Evolutionary conservation across 2,888 invertebrate genomes (phyloP).

Genomic region (Rhodophaea formosa): DNA sequence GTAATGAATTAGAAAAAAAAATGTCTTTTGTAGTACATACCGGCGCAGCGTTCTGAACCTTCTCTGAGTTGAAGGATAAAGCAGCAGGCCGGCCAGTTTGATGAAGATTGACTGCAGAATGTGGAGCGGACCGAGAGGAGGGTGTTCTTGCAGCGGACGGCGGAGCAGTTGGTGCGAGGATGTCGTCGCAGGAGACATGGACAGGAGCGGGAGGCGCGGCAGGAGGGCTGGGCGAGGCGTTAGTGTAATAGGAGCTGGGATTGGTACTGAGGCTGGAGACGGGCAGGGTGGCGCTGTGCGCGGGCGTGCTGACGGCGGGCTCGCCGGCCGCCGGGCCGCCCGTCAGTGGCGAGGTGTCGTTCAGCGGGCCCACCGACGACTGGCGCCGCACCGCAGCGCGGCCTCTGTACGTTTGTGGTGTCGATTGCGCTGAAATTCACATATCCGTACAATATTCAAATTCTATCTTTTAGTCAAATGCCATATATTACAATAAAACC

Average conservation of each 20-base stretch:
- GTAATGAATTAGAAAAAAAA: not conserved
- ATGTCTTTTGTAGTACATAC: conserved; percentile 29
- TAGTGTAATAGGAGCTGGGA: conserved; percentile 82
- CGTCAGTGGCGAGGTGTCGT: conserved; percentile 76
- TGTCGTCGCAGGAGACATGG: conserved; percentile 74
- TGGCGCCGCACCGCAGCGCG: conserved; percentile 82
- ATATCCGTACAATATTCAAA: not conserved
- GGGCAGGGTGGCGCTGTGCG: conserved; percentile 74
- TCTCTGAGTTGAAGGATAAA: conserved; percentile 56
- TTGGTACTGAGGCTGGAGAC: conserved; percentile 79
- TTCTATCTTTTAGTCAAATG: too few relatives aligned
- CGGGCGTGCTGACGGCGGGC: conserved; percentile 70
- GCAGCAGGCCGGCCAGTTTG: conserved; percentile 69
- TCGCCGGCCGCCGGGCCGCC: conserved; percentile 60
- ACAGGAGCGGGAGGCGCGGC: conserved; percentile 58
- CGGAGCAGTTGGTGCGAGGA: conserved; percentile 61
- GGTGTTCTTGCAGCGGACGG: conserved; percentile 56
- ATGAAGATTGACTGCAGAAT: conserved; percentile 72
- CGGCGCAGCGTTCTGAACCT: conserved; percentile 53
- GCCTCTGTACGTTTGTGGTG: conserved; percentile 82
- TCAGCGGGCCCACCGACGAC: conserved; percentile 82
- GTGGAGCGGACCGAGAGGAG: conserved; percentile 72
- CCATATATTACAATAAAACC: too few relatives aligned
- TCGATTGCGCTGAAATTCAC: conserved; percentile 81
- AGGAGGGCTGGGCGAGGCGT: conserved; percentile 82